Evolutionary conservation across 2,797 vertebrate genomes (phyloP), one percentile per base, ranked within the genome.

Genomic region (Etheostoma perlongum): DNA sequence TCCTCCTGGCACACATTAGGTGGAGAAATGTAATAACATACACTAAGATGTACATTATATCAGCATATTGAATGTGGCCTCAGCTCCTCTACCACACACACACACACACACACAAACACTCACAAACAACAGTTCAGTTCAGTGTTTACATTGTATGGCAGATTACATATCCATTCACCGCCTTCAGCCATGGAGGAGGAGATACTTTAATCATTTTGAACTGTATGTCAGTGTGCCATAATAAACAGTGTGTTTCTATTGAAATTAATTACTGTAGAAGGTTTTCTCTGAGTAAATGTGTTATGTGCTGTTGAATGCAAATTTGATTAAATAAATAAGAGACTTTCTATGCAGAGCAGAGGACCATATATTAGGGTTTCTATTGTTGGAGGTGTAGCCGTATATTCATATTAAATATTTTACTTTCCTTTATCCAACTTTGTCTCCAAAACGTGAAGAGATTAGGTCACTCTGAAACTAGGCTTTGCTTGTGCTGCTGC

Each of bases 361-460:
- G 52, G 59, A 49, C 21, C 53, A 18, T 40, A 83, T 72, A 63
- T 69, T 59, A 33, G 47, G 27, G 14, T 33, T 57, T 53, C 59
- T 72, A 63, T 86, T 76, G 40, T 65, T 25, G 33, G 69, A 72
- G 13, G 5, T 60, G 23, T 42, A 47, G 51, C 36, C 36, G 12
- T 40, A 40, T 11, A 40, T 9, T 11, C 10, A 44, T 63, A 66
- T 53, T 23, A 47, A 53, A 54, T 67, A 2, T 82, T 78, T 72
- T 73, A 84, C 53, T 78, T 72, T 67, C 53, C 46, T 23, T 72
- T 25, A 25, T 58, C 66, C 59, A 67, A 68, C 62, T 46, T 74
- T 21, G 46, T 76, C 48, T 62, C 49, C 19, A 30, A 68, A 58
- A 57, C 40, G 54, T 61, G 30, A 40, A 71, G 18, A 64, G 51